A percentile compares a stretch with the other conserved stretches of the same genome.
Conservation (phyloP, 2,888 invertebrate genomes). For the Parasteatoda lunata region DNA sequence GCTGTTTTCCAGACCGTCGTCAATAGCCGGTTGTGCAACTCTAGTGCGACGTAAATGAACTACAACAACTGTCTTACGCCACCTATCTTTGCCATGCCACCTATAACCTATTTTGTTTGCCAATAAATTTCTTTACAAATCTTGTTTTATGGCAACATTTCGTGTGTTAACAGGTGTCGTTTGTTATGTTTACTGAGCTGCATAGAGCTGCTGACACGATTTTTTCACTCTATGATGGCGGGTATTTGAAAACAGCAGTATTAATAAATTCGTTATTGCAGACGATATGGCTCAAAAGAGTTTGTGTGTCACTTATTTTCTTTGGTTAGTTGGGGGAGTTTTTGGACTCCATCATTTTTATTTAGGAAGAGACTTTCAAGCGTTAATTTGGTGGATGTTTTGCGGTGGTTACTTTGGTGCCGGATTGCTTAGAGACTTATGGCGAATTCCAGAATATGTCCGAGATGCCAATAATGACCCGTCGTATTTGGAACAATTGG, state of each 20-base stretch:
- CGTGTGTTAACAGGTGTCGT: too few species aligned
- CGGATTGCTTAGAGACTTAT: conserved; percentile 91
- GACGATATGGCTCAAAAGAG: conserved; percentile 74
- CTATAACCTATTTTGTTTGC: too few species aligned
- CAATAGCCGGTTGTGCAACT: too few species aligned
- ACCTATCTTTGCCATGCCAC: too few species aligned
- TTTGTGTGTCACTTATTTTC: conserved; percentile 82
- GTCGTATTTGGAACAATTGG: conserved; percentile 76
- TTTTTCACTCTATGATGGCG: neutral
- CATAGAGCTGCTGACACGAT: too few species aligned
- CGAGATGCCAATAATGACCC: conserved; percentile 78
- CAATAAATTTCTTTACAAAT: too few species aligned
- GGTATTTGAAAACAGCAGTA: neutral
- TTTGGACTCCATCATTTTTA: conserved; percentile 94
- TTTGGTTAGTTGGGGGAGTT: conserved; percentile 91
- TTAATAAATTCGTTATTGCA: neutral
- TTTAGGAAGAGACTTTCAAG: conserved; percentile 89
- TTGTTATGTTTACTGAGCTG: too few species aligned
- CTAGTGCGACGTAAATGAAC: too few species aligned
- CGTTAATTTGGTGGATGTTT: conserved; percentile 91
- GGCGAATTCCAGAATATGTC: conserved; percentile 89
- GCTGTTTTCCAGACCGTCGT: too few species aligned
- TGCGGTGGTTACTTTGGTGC: conserved; percentile 88
- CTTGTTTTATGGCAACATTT: too few species aligned
- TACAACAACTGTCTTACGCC: too few species aligned